A percentile compares a stretch with the other conserved stretches of the same genome.
Evolutionary conservation across 2,797 vertebrate genomes (phyloP).

Genomic region (Pipistrellus nathusii): DNA sequence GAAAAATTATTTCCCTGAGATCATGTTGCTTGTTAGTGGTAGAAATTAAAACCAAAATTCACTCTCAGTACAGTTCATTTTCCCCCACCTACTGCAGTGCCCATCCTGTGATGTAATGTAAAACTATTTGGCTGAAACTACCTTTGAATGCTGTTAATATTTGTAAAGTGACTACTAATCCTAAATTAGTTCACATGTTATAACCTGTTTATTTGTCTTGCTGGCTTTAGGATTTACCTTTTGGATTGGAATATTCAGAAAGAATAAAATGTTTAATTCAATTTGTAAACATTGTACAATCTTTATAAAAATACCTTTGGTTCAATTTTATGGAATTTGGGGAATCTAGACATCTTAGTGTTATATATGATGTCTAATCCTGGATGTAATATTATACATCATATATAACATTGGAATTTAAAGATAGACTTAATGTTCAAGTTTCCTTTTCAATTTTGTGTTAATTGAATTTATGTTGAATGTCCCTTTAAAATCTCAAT

Average conservation of each 20-base stretch:
- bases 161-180: slow-evolving; percentile 45
- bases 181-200: slow-evolving; percentile 1
- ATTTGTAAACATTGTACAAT: slow-evolving; percentile 19
- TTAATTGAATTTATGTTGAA: slow-evolving; percentile 49
- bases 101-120: background rate
- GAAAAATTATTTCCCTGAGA: slow-evolving; percentile 35
- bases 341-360: background rate
- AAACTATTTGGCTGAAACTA: slow-evolving; percentile 52
- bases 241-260: slow-evolving; percentile 50
- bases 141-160: slow-evolving; percentile 37
- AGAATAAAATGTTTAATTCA: slow-evolving; percentile 54
- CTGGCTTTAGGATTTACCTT: slow-evolving; percentile 63
- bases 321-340: slow-evolving; percentile 23
- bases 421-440: slow-evolving; percentile 37
- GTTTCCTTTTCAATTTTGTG: slow-evolving; percentile 39
- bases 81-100: background rate
- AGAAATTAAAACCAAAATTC: slow-evolving; percentile 36
- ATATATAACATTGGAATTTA: slow-evolving; percentile 13
- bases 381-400: too few relatives aligned
- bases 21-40: background rate
- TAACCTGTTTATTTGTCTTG: slow-evolving; percentile 51
- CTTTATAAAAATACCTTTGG: background rate
- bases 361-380: background rate
- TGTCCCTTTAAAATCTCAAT: background rate
- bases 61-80: background rate